Evolutionary conservation across 2,113 vertebrate species (phyloP), one percentile per base, ranked within the genome.

Genomic region (Scomber japonicus): DNA sequence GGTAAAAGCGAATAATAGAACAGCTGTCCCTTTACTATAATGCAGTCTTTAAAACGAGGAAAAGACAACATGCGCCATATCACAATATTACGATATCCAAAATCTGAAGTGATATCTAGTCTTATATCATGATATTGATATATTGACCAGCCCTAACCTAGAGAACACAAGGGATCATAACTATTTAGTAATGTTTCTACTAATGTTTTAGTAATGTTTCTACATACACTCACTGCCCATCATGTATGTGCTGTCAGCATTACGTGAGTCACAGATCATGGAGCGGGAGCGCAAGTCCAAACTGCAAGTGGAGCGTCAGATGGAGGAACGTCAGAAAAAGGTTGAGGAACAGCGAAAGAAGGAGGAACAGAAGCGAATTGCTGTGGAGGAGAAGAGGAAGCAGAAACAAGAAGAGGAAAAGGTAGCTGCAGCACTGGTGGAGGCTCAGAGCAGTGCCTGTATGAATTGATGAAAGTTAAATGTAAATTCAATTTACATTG

Each of bases 211-310:
- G 24, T 27, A 27, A 3, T 27, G 35, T 40, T 40, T 40, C 35
- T 40, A 9, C 35, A 40, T 0, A 9, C 3, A 21, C 3, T 46
- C 5, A 6, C 54, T 54, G 14, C 73, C 14, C 11, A 7, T 70
- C 13, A 3, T 68, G 17, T 71, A 3, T 67, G 2, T 70, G 57
- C 1, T 55, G 3, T 19, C 91, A 99, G 98, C 95, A 81, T 94
- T 93, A 71, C 96, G 95, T 79, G 97, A 97, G 80, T 94, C 94
- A 21, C 97, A 98, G 46, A 95, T 98, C 11, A 91, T 97, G 86
- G 97, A 99, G 87, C 96, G 98, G 66, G 97, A 99, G 71, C 96
- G 95, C 79, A 99, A 97, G 86, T 85, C 97, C 75, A 97, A 96
- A 82, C 75, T 97, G n/a, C 96, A 96, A 15, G 97, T 97, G 54